Conservation (phyloP, 2,888 invertebrate species). For the Cephus runcator region DNA sequence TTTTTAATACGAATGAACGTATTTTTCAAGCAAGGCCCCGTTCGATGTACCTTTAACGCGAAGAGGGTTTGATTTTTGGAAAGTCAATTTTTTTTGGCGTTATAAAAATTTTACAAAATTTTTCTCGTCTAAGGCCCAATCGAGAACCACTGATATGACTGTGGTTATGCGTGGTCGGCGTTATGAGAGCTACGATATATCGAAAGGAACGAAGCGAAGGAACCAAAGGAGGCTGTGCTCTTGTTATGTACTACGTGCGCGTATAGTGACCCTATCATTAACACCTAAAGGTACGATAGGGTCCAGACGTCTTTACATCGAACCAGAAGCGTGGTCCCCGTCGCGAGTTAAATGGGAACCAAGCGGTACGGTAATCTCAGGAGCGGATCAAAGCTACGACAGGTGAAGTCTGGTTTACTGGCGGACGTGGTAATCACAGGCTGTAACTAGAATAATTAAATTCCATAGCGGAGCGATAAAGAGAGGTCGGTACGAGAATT, state of each 20-base stretch:
- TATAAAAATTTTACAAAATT: background rate
- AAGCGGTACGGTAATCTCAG: constrained; percentile 9
- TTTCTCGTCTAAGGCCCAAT: background rate
- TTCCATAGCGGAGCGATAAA: constrained; percentile 31
- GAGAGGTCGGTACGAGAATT: constrained; percentile 9
- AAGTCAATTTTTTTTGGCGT: too few species aligned
- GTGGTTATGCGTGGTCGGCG: constrained; percentile 33
- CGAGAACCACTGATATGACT: too few species aligned
- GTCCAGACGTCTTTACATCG: constrained; percentile 6
- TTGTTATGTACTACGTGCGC: constrained; percentile 51
- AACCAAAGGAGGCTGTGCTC: constrained; percentile 34
- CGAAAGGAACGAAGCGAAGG: constrained; percentile 29
- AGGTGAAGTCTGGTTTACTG: constrained; percentile 60
- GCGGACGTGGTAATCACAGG: constrained; percentile 60
- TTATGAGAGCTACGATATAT: constrained; percentile 54
- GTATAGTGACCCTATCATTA: constrained; percentile 59
- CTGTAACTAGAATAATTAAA: constrained; percentile 58
- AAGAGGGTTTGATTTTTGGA: too few species aligned
- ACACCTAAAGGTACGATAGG: constrained; percentile 58
- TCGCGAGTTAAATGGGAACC: constrained; percentile 1
- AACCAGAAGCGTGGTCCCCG: constrained; percentile 2
- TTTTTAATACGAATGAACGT: background rate
- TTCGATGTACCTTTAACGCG: too few species aligned
- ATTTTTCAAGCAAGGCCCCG: too few species aligned
- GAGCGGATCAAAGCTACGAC: constrained; percentile 51